Conservation (phyloP, 2,888 invertebrate species). For the Entomobrya proxima region DNA sequence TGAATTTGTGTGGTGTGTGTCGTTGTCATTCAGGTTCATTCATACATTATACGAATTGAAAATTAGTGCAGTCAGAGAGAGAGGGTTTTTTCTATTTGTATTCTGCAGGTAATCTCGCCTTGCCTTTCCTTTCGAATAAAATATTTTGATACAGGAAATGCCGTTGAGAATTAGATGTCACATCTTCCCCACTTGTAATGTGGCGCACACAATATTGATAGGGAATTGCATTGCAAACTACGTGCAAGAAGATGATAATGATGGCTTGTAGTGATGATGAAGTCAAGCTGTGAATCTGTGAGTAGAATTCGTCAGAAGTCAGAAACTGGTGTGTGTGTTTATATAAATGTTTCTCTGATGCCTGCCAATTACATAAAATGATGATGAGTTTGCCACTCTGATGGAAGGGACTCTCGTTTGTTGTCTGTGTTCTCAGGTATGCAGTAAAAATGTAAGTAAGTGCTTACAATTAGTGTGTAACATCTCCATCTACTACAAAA, state of each 20-base stretch:
- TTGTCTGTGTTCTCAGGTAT: not conserved
- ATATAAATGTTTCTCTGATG: not conserved
- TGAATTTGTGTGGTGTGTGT: not conserved
- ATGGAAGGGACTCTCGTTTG: constrained; percentile 23
- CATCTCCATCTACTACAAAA: not conserved
- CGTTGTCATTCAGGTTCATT: not conserved
- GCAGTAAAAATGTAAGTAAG: constrained; percentile 20
- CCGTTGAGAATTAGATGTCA: constrained; percentile 37
- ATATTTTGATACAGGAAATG: constrained; percentile 41
- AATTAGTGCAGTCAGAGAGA: not conserved
- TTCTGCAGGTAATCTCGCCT: too few species aligned
- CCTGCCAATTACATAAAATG: constrained; percentile 26
- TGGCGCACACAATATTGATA: too few species aligned
- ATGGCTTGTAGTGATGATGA: not conserved
- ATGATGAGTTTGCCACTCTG: constrained; percentile 26
- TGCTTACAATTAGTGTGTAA: constrained; percentile 53
- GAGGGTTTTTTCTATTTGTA: not conserved
- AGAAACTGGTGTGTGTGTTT: constrained; percentile 14
- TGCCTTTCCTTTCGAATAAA: not conserved
- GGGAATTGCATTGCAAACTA: constrained; percentile 13
- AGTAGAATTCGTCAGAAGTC: constrained; percentile 19
- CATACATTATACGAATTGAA: not conserved
- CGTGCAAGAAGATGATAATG: not conserved
- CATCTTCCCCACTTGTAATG: not conserved
- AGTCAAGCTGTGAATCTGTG: constrained; percentile 13